phyloP scores from a whole-genome alignment of 92 coral and sea anemone genomes.

The Heliopora coerulea region DNA sequence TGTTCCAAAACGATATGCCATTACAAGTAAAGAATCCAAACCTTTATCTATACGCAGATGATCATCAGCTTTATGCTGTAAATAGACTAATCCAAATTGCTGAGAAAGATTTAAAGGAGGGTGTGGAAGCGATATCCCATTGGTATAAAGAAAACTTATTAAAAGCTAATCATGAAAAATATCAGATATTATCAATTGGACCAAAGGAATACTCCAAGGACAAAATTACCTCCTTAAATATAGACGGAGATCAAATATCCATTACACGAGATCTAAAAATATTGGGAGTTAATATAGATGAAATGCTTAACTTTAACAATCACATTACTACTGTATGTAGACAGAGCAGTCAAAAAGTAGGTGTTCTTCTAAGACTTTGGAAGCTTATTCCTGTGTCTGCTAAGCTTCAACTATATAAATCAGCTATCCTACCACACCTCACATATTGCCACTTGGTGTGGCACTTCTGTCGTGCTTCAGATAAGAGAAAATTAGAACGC shows the following conservation, averaged over 20 bases:
- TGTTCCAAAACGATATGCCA: conserved; percentile 45
- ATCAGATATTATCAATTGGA: conserved; percentile 9
- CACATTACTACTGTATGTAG: conserved; percentile 21
- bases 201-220: too few relatives aligned
- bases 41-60: conserved; percentile 51
- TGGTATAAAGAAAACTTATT: conserved; percentile 29
- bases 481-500: conserved; percentile 28
- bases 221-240: too few relatives aligned
- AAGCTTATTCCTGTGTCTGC: conserved; percentile 10
- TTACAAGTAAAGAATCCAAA: conserved; percentile 16
- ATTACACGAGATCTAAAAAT: background rate
- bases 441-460: conserved; percentile 36
- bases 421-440: conserved; percentile 42
- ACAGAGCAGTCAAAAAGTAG: conserved; percentile 25
- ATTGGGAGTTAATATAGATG: conserved; percentile 19
- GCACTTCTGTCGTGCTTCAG: conserved; percentile 40
- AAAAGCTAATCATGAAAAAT: conserved; percentile 22
- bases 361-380: conserved; percentile 29
- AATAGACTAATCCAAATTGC: conserved; percentile 20
- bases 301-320: conserved; percentile 18
- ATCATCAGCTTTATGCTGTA: conserved; percentile 48
- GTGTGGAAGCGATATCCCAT: background rate
- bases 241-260: too few relatives aligned
- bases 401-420: conserved; percentile 39
- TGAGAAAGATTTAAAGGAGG: conserved; percentile 6